These are phyloP conservation scores for Heterodera filipjevi DNA, from an alignment of 2,888 invertebrate species.

Conservation along the genomic window DNA sequence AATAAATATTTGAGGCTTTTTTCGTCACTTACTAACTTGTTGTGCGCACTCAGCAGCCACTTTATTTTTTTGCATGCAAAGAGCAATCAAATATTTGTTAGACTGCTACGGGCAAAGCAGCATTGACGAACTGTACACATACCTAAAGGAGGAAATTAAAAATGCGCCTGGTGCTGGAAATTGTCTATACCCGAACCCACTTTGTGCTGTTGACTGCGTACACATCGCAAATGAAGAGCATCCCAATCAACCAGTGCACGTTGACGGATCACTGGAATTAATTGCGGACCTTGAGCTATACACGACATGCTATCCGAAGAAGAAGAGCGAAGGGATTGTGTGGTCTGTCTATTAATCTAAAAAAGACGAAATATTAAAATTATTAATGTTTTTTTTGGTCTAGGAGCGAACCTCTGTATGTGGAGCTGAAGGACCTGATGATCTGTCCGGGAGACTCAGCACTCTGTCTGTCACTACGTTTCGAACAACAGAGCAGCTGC, in stretches of 20 bases:
- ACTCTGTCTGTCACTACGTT: neutral
- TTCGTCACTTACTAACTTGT: too few species aligned
- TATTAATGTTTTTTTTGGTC: neutral
- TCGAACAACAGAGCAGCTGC: neutral
- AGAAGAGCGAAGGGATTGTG: neutral
- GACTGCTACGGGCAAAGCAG: neutral
- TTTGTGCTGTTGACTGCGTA: neutral
- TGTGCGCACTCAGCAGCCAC: too few species aligned
- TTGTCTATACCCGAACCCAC: neutral
- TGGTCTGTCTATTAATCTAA: neutral
- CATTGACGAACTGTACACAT: neutral
- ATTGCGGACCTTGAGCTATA: conserved; percentile 1
- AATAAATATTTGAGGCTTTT: too few species aligned
- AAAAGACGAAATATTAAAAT: neutral
- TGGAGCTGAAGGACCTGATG: neutral
- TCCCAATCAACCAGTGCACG: neutral
- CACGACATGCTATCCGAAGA: neutral
- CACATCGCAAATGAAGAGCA: neutral
- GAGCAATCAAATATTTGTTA: neutral
- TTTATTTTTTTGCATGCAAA: neutral
- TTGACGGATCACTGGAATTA: neutral
- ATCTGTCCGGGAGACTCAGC: neutral
- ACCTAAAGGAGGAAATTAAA: neutral
- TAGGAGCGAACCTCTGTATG: conserved; percentile 7
- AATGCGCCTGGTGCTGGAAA: neutral